A percentile compares a stretch with the other conserved stretches of the same genome.
Evolutionary conservation across 2,888 invertebrate species (phyloP).

Genomic region (Koerneria pararmatus): DNA sequence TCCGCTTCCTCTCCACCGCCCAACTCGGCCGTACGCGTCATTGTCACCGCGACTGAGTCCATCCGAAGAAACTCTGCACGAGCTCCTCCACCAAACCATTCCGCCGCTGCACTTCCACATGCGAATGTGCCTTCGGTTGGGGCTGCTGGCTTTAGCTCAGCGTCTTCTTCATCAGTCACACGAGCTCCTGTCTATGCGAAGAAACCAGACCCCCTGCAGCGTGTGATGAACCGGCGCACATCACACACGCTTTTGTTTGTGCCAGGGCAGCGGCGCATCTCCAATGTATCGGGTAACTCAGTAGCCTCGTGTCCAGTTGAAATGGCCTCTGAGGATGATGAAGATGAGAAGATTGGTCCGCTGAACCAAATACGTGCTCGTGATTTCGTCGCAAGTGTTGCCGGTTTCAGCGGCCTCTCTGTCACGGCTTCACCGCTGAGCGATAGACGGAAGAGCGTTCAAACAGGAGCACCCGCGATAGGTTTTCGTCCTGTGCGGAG

Average conservation of each 20-base stretch:
- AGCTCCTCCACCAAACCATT: slow-evolving; percentile 18
- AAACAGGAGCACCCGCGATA: slow-evolving; percentile 54
- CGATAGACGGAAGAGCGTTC: slow-evolving; percentile 45
- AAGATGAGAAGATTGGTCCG: slow-evolving; percentile 25
- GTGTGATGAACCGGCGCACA: slow-evolving; percentile 38
- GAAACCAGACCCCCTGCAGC: slow-evolving; percentile 40
- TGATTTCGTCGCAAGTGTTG: background rate
- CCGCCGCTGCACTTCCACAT: background rate
- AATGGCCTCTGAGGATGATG: slow-evolving; percentile 38
- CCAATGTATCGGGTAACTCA: slow-evolving; percentile 47
- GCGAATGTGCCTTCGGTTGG: background rate
- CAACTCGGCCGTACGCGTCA: slow-evolving; percentile 19
- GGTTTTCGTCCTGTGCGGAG: slow-evolving; percentile 47
- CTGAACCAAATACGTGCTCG: slow-evolving; percentile 8
- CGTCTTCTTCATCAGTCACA: background rate
- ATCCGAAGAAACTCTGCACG: slow-evolving; percentile 13
- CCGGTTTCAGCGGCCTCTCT: slow-evolving; percentile 18
- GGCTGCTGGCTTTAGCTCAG: background rate
- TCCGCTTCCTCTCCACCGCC: background rate
- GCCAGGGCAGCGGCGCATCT: slow-evolving; percentile 46
- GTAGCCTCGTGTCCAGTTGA: slow-evolving; percentile 48
- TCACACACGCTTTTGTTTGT: slow-evolving; percentile 53
- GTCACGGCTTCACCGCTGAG: slow-evolving; percentile 33
- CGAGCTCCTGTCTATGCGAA: slow-evolving; percentile 28
- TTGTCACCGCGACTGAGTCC: slow-evolving; percentile 21